Evolutionary conservation across 2,888 invertebrate genomes (phyloP).

Genomic region (Allacma fusca): DNA sequence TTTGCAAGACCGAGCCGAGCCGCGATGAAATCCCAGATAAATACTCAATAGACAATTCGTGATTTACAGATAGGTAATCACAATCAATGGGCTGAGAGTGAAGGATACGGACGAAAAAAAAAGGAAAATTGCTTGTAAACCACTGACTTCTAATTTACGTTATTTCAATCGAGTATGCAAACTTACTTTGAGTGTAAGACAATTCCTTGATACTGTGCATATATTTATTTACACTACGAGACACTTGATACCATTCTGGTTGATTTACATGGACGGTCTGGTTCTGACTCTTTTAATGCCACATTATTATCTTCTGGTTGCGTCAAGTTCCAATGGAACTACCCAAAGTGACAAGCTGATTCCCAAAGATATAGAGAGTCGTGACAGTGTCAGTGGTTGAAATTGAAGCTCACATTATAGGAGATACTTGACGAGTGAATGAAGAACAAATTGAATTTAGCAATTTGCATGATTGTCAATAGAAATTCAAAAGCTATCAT

Average conservation of each 20-base stretch:
- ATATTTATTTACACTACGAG: too few species aligned
- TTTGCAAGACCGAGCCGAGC: background rate
- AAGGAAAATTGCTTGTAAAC: constrained; percentile 8
- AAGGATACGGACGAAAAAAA: background rate
- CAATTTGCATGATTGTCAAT: background rate
- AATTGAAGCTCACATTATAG: background rate
- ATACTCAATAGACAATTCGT: background rate
- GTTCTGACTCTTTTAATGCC: too few species aligned
- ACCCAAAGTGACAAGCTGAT: background rate
- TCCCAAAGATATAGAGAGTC: background rate
- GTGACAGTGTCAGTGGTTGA: background rate
- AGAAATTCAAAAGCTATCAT: background rate
- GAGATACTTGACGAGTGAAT: background rate
- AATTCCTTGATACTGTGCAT: too few species aligned
- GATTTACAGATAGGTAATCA: constrained; percentile 4
- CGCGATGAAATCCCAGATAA: background rate
- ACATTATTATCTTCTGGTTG: too few species aligned
- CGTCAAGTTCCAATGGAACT: too few species aligned
- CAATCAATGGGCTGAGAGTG: background rate
- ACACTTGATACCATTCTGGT: too few species aligned
- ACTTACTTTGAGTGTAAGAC: background rate
- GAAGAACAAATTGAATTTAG: background rate
- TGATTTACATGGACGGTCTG: too few species aligned
- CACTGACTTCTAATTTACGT: background rate
- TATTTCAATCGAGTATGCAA: background rate